Base-by-base conservation (phyloP, 2,797 vertebrate genomes). In the Xenopus petersii region DNA sequence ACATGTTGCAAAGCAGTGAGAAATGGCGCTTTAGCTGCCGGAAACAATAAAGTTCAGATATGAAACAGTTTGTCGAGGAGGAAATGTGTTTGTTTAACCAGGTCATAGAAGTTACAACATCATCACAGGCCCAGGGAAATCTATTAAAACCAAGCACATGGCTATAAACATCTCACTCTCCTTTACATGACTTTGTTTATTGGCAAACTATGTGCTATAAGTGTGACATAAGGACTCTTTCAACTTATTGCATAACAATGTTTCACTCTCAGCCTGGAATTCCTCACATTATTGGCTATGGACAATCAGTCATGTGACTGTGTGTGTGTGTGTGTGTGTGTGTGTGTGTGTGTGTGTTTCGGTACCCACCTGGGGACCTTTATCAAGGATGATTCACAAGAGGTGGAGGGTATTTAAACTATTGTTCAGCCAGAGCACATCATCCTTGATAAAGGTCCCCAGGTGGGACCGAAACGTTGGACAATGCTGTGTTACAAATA, bases 21-120 rank as follows among this genome's bases (percentile, higher is more conserved):
- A 5, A 33, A 63, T 42, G 30, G 26, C 24, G 16, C 26, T 33
- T 63, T 26, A 63, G 1, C 15, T 11, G 33, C 26, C 42, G 26
- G 26, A 63, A 33, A 11, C n/a, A 15, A 63, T 63, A 63, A 63
- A 63, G 12, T 11, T 36, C 24, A 63, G 12, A 12, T 63, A 63
- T 36, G 61, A 63, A 36, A 42, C 13, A 30, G 26, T 30, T 30
- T 30, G 26, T 30, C 26, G 26, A 30, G 26, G 54, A 56, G 15
- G n/a, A 48, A 65, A 48, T 33, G 42, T 65, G 42, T 65, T 64
- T 64, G 16, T 64, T 47, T 65, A 47, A 65, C n/a, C 42, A 48
- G 64, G 36, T 65, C 64, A 65, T 17, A 24, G 42, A 47, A 47
- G n/a, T 65, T 65, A 47, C 36, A 65, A 65, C 64, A 65, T 65